phyloP scores from a whole-genome alignment of 2,113 vertebrate genomes.

The Dunckerocampus dactyliophorus region DNA sequence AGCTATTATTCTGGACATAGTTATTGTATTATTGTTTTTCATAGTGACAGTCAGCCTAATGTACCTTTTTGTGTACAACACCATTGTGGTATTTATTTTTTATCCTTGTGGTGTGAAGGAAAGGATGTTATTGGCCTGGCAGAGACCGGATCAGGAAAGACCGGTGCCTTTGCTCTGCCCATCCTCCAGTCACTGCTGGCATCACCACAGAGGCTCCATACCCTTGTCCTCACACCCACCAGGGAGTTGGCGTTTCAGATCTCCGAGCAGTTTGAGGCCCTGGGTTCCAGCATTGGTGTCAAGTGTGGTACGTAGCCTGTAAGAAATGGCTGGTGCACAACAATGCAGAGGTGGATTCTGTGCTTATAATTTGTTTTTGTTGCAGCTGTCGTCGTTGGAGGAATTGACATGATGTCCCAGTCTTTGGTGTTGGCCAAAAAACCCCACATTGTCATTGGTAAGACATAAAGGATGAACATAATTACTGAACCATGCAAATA shows the following conservation, averaged over 20 bases:
- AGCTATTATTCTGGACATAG: no score
- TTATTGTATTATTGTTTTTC: no score
- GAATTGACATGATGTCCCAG: constrained; percentile 98
- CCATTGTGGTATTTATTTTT: not conserved
- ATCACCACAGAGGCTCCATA: constrained; percentile 86
- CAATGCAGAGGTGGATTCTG: not conserved
- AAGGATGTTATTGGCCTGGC: constrained; percentile 92
- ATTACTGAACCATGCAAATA: not conserved
- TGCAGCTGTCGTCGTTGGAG: constrained; percentile 92
- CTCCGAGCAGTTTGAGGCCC: constrained; percentile 94
- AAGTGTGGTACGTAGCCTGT: constrained; percentile 77
- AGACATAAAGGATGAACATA: constrained; percentile 44
- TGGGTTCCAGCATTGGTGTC: constrained; percentile 94
- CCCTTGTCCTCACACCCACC: constrained; percentile 92
- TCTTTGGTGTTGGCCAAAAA: constrained; percentile 94
- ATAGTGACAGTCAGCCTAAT: no score
- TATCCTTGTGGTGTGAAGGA: constrained; percentile 56
- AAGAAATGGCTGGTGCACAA: not conserved
- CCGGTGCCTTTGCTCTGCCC: constrained; percentile 91
- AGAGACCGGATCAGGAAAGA: constrained; percentile 97
- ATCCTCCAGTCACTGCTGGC: constrained; percentile 89
- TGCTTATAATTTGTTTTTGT: constrained; percentile 8
- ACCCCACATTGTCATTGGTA: constrained; percentile 93
- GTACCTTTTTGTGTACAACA: not conserved
- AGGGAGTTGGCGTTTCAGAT: constrained; percentile 97